Evolutionary conservation across 1,140 invertebrate species (phyloP), one percentile per base, ranked within the genome.

Genomic region (Riptortus pedestris): DNA sequence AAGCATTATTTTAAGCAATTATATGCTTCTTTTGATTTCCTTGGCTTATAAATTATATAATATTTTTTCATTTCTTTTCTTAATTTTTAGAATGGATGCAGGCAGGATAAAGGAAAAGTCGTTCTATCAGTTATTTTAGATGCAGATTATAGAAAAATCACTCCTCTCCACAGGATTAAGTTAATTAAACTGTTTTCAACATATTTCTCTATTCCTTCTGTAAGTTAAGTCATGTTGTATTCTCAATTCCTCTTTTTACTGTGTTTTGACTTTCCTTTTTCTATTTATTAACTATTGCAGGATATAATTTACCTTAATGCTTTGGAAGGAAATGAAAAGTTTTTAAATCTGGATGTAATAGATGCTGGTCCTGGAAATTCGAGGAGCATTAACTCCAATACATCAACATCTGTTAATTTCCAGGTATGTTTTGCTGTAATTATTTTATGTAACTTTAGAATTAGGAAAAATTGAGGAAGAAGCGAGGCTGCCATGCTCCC

Each of bases 281-380:
- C 14, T 38, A 7, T 38, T 38, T 38, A 5, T 14, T 38, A 38
- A 38, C 14, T 38, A 38, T 7, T 38, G 31, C 31, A 66, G 38
- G 51, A 68, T 51, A 65, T 11, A 33, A 65, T 63, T 64, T 62
- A 22, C 65, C 65, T 45, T 63, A 60, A 62, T 65, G 66, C 38
- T 58, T 66, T 69, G 66, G 66, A 65, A 72, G 72, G 16, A 66
- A 80, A 77, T 79, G 74, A 52, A 33, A 66, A 69, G 55, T 70
- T 73, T 59, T 69, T 72, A 27, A 65, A 64, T 0, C 73, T 74
- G 43, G 72, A 72, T 48, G 75, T 83, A 31, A 72, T 85, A 0
- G 72, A 82, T 18, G 78, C 79, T 43, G 83, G 83, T 2, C 77
- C 78, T 24, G 84, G 84, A 43, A 81, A 83, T 70, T 70, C 76